Evolutionary conservation across 1,140 invertebrate species (phyloP), one percentile per base, ranked within the genome.

Genomic region (Melanaphis sacchari): DNA sequence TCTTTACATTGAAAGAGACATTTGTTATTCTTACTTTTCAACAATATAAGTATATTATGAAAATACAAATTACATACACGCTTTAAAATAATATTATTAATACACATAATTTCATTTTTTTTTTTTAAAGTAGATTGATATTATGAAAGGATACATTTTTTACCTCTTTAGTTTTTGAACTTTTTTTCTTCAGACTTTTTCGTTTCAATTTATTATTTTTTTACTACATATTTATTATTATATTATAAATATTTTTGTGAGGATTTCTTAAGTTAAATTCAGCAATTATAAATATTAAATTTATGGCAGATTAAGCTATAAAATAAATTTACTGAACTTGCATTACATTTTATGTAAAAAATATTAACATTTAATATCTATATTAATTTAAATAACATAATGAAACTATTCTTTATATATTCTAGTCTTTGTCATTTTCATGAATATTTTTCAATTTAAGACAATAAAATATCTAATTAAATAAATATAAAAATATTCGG

Each of bases 21-120:
- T 31, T 31, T 66, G 31, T 15, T 66, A 66, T n/a, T 15, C 3
- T 31, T 66, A 18, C 15, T 76, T 76, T 76, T n/a, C 31, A 76
- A n/a, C 8, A 76, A n/a, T 76, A n/a, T n/a, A n/a, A 76, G 59
- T n/a, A 76, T 18, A 76, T 18, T n/a, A 76, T 76, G 0, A 18
- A n/a, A 76, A 6, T 76, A 15, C 2, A 76, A 5, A 76, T 76
- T 66, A 76, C n/a, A 15, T 1, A 76, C 59, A 76, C 11, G 18
- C 59, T 18, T 76, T 76, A 76, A 76, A 76, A 76, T 76, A n/a
- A 76, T 76, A 76, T n/a, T 76, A n/a, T 76, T 36, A n/a, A 76
- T n/a, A 76, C n/a, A n/a, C 2, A 66, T 15, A n/a, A n/a, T 66
- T n/a, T n/a, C 15, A n/a, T 26, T 54, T 43, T 43, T 43, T 43